Percentiles rank a stretch among this genome's conserved stretches.
phyloP scores from a whole-genome alignment of 2,888 invertebrate genomes.

The Nomada goodeniana region DNA sequence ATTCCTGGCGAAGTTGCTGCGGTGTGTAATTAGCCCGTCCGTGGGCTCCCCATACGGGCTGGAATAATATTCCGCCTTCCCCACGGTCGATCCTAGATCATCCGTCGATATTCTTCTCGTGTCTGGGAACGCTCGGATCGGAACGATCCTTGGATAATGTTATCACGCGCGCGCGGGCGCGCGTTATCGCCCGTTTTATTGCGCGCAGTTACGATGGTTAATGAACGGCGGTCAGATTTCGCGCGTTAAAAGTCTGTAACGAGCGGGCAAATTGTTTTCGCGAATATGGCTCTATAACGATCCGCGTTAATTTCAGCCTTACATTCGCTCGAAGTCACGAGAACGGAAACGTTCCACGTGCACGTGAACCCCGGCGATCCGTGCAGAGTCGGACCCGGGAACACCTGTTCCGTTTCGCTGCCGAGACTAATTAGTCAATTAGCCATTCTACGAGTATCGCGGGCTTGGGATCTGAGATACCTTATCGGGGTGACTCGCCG shows the following conservation, averaged over 20 bases:
- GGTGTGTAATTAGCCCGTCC: constrained; percentile 71
- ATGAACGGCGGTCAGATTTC: constrained; percentile 2
- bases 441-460: constrained; percentile 54
- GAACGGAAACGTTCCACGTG: constrained; percentile 58
- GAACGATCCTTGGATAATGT: constrained; percentile 4
- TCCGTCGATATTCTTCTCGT: constrained; percentile 25
- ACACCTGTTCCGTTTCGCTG: constrained; percentile 72
- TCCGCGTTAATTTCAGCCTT: constrained; percentile 67
- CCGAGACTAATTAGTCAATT: constrained; percentile 68
- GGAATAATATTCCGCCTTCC: constrained; percentile 42
- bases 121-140: constrained; percentile 8
- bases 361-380: constrained; percentile 67
- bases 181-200: not conserved
- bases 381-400: constrained; percentile 65
- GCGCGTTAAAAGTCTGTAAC: constrained; percentile 38
- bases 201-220: not conserved
- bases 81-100: constrained; percentile 32
- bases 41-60: constrained; percentile 36
- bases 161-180: too few species aligned
- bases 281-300: constrained; percentile 54
- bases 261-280: constrained; percentile 65
- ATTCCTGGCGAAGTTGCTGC: constrained; percentile 67
- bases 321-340: constrained; percentile 66
- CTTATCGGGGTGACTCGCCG: not conserved
- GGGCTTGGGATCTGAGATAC: constrained; percentile 3